Evolutionary conservation across 2,113 vertebrate genomes (phyloP).

Genomic region (Meles meles): DNA sequence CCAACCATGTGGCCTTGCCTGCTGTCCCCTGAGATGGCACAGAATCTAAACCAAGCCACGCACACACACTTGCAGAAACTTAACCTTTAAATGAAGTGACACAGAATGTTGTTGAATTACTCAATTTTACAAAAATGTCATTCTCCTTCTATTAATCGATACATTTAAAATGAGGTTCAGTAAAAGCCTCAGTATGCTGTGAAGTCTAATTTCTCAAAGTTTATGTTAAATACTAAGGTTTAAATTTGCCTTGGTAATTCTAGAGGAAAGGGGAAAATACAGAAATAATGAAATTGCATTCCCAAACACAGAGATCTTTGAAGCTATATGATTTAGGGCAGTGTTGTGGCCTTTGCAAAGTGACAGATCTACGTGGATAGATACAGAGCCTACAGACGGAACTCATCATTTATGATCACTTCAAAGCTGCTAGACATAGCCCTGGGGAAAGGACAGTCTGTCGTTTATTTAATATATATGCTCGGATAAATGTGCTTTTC

Average conservation of each 20-base stretch:
- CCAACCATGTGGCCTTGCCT: rapidly evolving
- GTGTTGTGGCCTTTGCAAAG: neutral
- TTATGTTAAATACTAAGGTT: neutral
- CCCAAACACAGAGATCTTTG: neutral
- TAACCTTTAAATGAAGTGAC: neutral
- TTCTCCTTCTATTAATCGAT: neutral
- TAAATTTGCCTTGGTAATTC: neutral
- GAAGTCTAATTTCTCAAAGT: neutral
- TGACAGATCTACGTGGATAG: rapidly evolving
- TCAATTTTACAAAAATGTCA: neutral
- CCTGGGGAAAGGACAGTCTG: neutral
- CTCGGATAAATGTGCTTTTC: neutral
- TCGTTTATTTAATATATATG: neutral
- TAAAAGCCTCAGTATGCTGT: neutral
- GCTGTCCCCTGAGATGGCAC: rapidly evolving
- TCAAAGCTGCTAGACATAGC: neutral
- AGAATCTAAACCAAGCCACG: neutral
- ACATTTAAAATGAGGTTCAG: neutral
- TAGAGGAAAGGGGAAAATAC: neutral
- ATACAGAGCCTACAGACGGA: neutral
- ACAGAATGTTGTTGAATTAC: neutral
- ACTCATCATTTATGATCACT: neutral
- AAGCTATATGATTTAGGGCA: neutral
- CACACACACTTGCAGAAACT: neutral
- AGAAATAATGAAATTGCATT: neutral